Base-by-base conservation (phyloP, 2,888 invertebrate genomes). In the Xylota segnis region DNA sequence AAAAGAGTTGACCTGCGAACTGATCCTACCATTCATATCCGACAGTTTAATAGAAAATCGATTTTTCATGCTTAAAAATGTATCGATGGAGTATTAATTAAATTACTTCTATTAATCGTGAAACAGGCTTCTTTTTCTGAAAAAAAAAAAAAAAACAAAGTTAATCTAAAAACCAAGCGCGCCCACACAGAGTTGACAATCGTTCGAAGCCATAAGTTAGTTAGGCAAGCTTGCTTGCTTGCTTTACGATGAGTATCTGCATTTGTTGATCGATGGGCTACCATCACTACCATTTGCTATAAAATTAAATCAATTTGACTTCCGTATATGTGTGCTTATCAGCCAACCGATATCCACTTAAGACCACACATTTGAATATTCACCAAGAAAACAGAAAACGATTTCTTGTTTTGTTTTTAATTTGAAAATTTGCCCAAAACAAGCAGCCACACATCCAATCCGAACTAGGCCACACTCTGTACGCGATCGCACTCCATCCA, bases 401-500 rank as follows among this genome's bases (percentile, higher is more conserved):
- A 23, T 18, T 18, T 10, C 18, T 18, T 83, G 16, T 45, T 83
- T 71, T 72, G 70, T 77, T 66, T 77, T 43, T 52, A 83, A 77
- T 65, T 72, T 72, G 77, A 61, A 78, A 66, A 72, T 83, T 47
- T 72, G 72, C 83, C 83, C 83, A 83, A 72, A 78, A 66, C 54
- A 40, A 77, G 77, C 18, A 63, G 47, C 12, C 43, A 50, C 10
- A n/a, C 18, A 56, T 68, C 47, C 58, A 74, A 45, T 74, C 16
- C 4, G 34, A 74, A 59, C 58, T 50, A 79, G 74, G 71, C 71
- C 72, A 59, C 72, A 59, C 58, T 37, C 16, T 50, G 50, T 2
- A 6, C 12, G 43, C 45, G 59, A 65, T 71, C 83, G 71, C 66
- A 72, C 77, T 83, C 58, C 72, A 72, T 83, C 61, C 72, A 83